Evolutionary conservation across 2,797 vertebrate species (phyloP).

Genomic region (Lacerta agilis): DNA sequence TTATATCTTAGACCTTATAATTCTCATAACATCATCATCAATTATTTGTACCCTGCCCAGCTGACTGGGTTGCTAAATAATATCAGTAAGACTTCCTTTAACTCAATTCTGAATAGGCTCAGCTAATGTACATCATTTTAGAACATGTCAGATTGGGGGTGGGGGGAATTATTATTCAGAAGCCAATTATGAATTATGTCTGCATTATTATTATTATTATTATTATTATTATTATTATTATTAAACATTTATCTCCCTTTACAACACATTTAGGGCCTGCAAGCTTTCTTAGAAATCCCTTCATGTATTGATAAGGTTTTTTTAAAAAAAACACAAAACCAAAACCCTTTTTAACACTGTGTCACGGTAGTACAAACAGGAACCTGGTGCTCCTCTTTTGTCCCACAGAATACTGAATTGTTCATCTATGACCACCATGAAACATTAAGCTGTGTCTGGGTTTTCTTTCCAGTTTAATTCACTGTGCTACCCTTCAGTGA

Average conservation of each 20-base stretch:
- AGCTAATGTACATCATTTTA: background rate
- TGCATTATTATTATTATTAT: background rate
- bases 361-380: slow-evolving; percentile 36
- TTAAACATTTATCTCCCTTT: slow-evolving; percentile 4
- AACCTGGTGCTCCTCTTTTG: slow-evolving; percentile 54
- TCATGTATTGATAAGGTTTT: slow-evolving; percentile 29
- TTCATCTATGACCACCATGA: slow-evolving; percentile 77
- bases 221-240: too few species aligned
- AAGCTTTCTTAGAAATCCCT: slow-evolving; percentile 2
- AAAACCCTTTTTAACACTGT: slow-evolving; percentile 16
- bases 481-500: slow-evolving; percentile 68
- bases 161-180: background rate
- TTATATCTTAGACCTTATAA: too few species aligned
- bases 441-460: slow-evolving; percentile 70
- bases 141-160: background rate
- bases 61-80: background rate
- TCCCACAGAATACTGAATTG: slow-evolving; percentile 59
- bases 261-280: background rate
- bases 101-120: background rate
- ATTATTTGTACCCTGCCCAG: too few species aligned
- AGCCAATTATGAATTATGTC: background rate
- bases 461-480: slow-evolving; percentile 70
- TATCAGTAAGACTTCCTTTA: background rate
- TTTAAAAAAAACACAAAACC: too few species aligned
- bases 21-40: too few species aligned